phyloP scores from a whole-genome alignment of 2,113 vertebrate species.

The Lepus europaeus region DNA sequence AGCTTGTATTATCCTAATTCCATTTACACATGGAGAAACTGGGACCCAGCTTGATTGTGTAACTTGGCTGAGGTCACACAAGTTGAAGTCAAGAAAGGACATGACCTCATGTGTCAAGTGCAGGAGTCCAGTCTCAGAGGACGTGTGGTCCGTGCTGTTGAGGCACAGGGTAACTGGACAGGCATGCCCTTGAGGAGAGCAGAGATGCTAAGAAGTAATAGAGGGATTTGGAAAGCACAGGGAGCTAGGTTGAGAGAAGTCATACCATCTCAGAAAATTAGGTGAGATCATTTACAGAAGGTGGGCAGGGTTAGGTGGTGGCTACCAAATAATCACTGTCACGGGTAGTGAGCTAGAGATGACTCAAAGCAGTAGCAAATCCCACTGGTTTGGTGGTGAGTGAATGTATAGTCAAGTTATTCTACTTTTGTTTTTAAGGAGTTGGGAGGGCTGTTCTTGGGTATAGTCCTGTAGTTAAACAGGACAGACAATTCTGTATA shows the following conservation, averaged over 20 bases:
- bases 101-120: too few species aligned
- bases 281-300: not conserved
- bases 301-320: not conserved
- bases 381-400: not conserved
- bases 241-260: not conserved
- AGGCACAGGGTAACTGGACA: not conserved
- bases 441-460: not conserved
- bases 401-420: not conserved
- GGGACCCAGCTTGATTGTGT: not conserved
- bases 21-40: not conserved
- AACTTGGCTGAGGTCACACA: not conserved
- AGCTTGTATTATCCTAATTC: not conserved
- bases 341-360: not conserved
- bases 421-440: not conserved
- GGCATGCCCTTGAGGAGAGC: not conserved
- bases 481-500: not conserved
- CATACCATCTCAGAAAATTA: not conserved
- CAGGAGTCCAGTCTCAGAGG: not conserved
- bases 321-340: not conserved
- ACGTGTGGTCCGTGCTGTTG: not conserved
- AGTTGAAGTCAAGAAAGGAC: not conserved
- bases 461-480: constrained; percentile 5
- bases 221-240: not conserved
- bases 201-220: not conserved
- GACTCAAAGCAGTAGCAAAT: not conserved